Conservation (phyloP, 2,797 vertebrate genomes). For the Chloroceryle inda region DNA sequence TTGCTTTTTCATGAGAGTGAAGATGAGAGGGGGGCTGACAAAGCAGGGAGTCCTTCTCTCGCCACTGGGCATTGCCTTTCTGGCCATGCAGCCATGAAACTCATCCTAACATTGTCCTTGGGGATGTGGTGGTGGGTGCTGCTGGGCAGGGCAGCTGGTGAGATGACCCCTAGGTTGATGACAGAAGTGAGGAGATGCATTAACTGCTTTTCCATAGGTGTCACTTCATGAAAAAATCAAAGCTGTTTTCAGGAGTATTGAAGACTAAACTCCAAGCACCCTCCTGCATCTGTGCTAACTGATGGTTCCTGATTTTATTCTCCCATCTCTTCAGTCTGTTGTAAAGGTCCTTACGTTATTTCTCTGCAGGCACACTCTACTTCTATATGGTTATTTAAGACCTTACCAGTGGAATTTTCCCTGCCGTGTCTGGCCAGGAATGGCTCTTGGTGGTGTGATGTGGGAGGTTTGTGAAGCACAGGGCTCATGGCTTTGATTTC, state of each 20-base stretch:
- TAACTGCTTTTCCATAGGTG: neutral
- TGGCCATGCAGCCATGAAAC: rapidly evolving
- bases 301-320: neutral
- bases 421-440: neutral
- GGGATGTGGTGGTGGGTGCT: neutral
- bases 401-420: neutral
- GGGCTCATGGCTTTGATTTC: neutral
- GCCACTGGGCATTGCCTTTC: rapidly evolving
- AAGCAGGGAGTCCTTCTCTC: neutral
- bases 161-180: neutral
- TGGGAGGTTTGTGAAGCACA: rapidly evolving
- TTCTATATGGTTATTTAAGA: neutral
- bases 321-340: neutral
- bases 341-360: neutral
- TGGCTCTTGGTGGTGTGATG: neutral
- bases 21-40: neutral
- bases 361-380: neutral
- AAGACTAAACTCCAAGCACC: neutral
- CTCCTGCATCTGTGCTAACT: neutral
- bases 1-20: neutral
- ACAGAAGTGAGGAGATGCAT: neutral
- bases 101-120: neutral
- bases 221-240: neutral
- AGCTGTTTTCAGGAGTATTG: neutral
- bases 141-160: neutral